phyloP scores from a whole-genome alignment of 1,140 invertebrate genomes.

The Drosophila lacertosa region DNA sequence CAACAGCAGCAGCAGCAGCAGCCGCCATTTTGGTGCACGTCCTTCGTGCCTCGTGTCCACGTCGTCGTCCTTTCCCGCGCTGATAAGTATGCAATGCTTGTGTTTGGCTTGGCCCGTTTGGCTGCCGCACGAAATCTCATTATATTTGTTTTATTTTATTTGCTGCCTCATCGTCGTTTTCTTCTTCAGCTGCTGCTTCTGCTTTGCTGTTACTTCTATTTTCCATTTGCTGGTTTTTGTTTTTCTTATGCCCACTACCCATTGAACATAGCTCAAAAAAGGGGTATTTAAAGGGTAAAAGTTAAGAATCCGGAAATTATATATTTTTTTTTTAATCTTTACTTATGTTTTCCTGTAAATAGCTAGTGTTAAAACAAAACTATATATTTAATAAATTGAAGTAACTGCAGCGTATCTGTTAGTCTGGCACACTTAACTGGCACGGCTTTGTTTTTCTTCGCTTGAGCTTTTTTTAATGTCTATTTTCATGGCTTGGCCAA shows the following conservation, averaged over 20 bases:
- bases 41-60: constrained; percentile 16
- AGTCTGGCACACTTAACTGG: not conserved
- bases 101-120: constrained; percentile 36
- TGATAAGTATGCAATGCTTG: constrained; percentile 76
- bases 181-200: constrained; percentile 51
- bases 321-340: too few species aligned
- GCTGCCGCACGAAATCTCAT: constrained; percentile 73
- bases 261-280: not conserved
- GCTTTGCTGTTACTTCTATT: constrained; percentile 39
- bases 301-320: too few species aligned
- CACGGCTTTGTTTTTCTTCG: constrained; percentile 13
- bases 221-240: constrained; percentile 27
- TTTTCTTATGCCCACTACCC: not conserved
- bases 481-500: constrained; percentile 42
- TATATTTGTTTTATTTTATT: constrained; percentile 83
- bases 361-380: too few species aligned
- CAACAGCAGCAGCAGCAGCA: constrained; percentile 56
- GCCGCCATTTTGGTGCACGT: constrained; percentile 68
- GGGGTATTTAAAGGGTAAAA: not conserved
- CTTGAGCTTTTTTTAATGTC: constrained; percentile 20
- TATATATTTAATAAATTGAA: not conserved
- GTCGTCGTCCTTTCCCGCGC: constrained; percentile 25
- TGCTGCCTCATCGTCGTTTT: constrained; percentile 69
- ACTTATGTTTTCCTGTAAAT: too few species aligned
- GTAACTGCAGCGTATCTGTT: not conserved